Percentiles rank a stretch among this genome's conserved stretches.
Conservation (phyloP, 2,113 vertebrate genomes). For the Myanophis thanlyinensis region DNA sequence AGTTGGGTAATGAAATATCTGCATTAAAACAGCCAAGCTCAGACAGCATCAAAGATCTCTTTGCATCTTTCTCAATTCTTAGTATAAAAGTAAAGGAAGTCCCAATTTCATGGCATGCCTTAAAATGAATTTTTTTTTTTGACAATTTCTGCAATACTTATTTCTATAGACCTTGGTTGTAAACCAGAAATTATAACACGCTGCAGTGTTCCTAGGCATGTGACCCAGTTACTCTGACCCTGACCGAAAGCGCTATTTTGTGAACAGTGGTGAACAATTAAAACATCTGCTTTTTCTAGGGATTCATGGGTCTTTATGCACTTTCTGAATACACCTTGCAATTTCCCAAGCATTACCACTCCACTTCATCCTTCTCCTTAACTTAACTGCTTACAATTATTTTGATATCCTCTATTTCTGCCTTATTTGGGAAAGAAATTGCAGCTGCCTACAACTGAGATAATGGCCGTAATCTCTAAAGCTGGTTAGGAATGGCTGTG, state of each 20-base stretch:
- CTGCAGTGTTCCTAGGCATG: neutral
- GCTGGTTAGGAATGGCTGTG: neutral
- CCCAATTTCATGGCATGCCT: neutral
- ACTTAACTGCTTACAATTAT: neutral
- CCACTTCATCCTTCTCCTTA: neutral
- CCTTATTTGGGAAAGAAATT: neutral
- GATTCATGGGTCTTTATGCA: neutral
- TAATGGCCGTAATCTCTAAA: neutral
- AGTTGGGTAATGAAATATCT: neutral
- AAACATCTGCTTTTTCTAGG: neutral
- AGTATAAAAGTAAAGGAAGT: neutral
- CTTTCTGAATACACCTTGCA: neutral
- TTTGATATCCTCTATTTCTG: neutral
- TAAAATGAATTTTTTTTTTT: too few relatives aligned
- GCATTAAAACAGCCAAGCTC: neutral
- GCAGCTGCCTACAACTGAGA: neutral
- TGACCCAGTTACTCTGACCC: neutral
- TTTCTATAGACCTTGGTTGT: neutral
- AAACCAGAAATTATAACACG: neutral
- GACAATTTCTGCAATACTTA: neutral
- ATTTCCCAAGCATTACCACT: neutral
- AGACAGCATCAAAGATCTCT: neutral
- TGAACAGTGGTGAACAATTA: neutral
- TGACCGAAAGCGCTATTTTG: neutral
- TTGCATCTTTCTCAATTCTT: neutral